Evolutionary conservation across 2,797 vertebrate genomes (phyloP).

Genomic region (Benthosema pterotum): DNA sequence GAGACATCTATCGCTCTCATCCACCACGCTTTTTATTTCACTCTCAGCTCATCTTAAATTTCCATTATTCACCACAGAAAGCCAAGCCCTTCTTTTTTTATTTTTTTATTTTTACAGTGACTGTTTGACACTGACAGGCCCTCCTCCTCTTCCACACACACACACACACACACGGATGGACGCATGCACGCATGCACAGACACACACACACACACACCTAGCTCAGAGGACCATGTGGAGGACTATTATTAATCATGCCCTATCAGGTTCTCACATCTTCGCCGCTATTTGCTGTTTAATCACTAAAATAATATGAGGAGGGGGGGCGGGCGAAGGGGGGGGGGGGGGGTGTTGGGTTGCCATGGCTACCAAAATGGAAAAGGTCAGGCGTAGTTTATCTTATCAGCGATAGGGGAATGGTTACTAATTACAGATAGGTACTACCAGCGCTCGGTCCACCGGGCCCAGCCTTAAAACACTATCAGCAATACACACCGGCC

Average conservation of each 20-base stretch:
- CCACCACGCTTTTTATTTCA: slow-evolving; percentile 74
- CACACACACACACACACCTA: slow-evolving; percentile 18
- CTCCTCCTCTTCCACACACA: slow-evolving; percentile 43
- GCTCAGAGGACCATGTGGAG: slow-evolving; percentile 63
- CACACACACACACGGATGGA: slow-evolving; percentile 4
- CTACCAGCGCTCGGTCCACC: slow-evolving; percentile 76
- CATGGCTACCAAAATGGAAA: slow-evolving; percentile 80
- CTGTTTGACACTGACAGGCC: slow-evolving; percentile 66
- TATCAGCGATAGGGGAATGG: slow-evolving; percentile 86
- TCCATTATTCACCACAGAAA: slow-evolving; percentile 82
- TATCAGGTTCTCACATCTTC: slow-evolving; percentile 81
- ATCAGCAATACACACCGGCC: slow-evolving; percentile 83
- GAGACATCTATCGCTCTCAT: slow-evolving; percentile 71
- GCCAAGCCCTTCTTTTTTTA: slow-evolving; percentile 70
- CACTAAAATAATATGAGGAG: slow-evolving; percentile 83
- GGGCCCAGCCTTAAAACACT: slow-evolving; percentile 80
- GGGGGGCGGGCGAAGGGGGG: slow-evolving; percentile 62
- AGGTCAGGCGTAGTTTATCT: slow-evolving; percentile 87
- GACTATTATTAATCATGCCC: slow-evolving; percentile 83
- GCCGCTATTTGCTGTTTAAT: slow-evolving; percentile 86
- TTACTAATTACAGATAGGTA: slow-evolving; percentile 89
- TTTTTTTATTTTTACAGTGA: slow-evolving; percentile 64
- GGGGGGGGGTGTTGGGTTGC: slow-evolving; percentile 75
- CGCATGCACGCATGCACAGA: slow-evolving; percentile 33
- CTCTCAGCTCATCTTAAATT: slow-evolving; percentile 78